phyloP scores from a whole-genome alignment of 2,797 vertebrate genomes.

The Rhinoraja longicauda region DNA sequence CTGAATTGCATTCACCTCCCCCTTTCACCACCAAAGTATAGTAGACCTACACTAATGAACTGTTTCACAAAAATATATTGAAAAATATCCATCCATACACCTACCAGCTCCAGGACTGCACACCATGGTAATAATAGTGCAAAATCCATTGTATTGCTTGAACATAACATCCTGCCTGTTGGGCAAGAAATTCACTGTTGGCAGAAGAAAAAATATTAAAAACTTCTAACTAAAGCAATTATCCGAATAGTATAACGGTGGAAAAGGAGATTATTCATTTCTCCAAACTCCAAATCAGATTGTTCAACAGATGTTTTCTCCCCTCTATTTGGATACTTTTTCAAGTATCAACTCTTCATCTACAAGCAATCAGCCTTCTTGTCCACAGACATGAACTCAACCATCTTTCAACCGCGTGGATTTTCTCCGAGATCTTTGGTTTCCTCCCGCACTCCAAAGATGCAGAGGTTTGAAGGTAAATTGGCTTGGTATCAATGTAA shows the following conservation, averaged over 20 bases:
- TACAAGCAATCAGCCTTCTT: not conserved
- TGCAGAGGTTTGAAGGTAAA: too few relatives aligned
- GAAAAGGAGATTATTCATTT: not conserved
- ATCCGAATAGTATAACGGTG: not conserved
- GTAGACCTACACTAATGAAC: too few relatives aligned
- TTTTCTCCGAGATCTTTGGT: too few relatives aligned
- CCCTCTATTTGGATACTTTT: not conserved
- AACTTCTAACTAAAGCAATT: not conserved
- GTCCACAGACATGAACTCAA: not conserved
- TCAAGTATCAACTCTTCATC: not conserved
- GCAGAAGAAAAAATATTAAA: conserved; percentile 35
- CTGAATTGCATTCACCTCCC: too few relatives aligned
- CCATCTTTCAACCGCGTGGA: not conserved
- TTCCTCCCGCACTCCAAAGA: too few relatives aligned
- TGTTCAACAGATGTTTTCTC: not conserved
- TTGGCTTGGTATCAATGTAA: too few relatives aligned
- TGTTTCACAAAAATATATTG: not conserved
- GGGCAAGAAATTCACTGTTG: conserved; percentile 83
- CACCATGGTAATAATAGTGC: conserved; percentile 97
- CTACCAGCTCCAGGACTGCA: conserved; percentile 99
- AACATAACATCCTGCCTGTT: conserved; percentile 85
- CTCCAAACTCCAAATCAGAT: not conserved
- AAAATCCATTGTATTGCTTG: conserved; percentile 98
- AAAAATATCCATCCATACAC: conserved; percentile 42
- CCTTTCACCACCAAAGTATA: too few relatives aligned